Conservation (phyloP, 2,888 invertebrate species). For the Choristoneura rosaceana region DNA sequence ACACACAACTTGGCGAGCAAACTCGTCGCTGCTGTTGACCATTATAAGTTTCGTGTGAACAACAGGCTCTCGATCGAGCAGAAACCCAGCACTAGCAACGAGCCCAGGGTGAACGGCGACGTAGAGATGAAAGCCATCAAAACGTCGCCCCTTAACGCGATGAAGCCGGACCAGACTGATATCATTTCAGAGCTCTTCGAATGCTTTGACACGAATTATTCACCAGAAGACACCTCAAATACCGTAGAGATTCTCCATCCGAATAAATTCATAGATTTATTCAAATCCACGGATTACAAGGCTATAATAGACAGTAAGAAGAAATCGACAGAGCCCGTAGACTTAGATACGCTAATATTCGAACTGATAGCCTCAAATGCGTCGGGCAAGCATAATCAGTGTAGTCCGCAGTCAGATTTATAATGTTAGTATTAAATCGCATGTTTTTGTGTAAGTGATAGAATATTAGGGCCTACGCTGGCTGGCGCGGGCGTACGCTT, state of each 20-base stretch:
- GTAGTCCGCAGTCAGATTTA: neutral
- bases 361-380: slow-evolving; percentile 45
- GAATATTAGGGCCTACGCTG: neutral
- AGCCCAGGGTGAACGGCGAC: neutral
- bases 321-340: slow-evolving; percentile 83
- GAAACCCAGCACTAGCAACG: neutral
- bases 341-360: slow-evolving; percentile 65
- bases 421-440: neutral
- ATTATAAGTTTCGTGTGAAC: slow-evolving; percentile 68
- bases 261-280: slow-evolving; percentile 55
- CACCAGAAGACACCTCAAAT: neutral
- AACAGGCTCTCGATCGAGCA: neutral
- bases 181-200: slow-evolving; percentile 76
- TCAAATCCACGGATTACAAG: slow-evolving; percentile 77
- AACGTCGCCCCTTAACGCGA: neutral
- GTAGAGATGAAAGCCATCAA: neutral
- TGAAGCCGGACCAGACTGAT: slow-evolving; percentile 76
- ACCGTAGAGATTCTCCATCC: slow-evolving; percentile 46
- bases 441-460: neutral
- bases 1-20: slow-evolving; percentile 81
- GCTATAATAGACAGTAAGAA: slow-evolving; percentile 81
- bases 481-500: too few species aligned
- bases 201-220: neutral
- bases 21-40: slow-evolving; percentile 77
- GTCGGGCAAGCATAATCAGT: neutral